Conservation (phyloP, 2,797 vertebrate species). For the Cheirogaleus major region DNA sequence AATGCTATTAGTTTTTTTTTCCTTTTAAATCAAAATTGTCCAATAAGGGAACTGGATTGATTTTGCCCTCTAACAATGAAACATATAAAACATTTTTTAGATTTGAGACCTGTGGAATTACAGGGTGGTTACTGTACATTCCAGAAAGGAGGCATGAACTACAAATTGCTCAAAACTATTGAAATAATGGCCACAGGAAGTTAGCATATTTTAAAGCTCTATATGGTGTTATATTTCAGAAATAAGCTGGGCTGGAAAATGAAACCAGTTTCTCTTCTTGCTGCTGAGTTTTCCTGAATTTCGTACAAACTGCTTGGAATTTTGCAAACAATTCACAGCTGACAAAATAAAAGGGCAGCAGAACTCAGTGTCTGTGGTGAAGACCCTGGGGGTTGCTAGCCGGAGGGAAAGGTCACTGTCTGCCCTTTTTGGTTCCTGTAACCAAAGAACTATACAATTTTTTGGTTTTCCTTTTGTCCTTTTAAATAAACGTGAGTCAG, state of each 20-base stretch:
- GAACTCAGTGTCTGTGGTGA: slow-evolving; percentile 77
- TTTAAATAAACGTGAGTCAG: slow-evolving; percentile 76
- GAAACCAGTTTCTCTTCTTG: slow-evolving; percentile 59
- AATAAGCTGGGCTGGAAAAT: slow-evolving; percentile 70
- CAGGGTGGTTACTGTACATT: slow-evolving; percentile 78
- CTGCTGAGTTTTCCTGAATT: slow-evolving; percentile 79
- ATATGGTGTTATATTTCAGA: slow-evolving; percentile 78
- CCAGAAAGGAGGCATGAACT: slow-evolving; percentile 49
- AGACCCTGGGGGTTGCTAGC: slow-evolving; percentile 75
- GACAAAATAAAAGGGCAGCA: slow-evolving; percentile 78
- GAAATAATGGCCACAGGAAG: slow-evolving; percentile 82
- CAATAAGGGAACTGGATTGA: slow-evolving; percentile 64
- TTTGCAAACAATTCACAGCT: slow-evolving; percentile 81
- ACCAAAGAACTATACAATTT: slow-evolving; percentile 76
- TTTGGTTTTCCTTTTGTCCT: slow-evolving; percentile 63
- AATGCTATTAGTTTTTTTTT: not conserved
- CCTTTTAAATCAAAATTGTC: not conserved
- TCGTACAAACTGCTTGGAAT: slow-evolving; percentile 82
- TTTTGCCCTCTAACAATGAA: slow-evolving; percentile 60
- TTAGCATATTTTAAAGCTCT: slow-evolving; percentile 80
- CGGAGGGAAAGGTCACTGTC: slow-evolving; percentile 71
- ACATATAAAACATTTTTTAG: slow-evolving; percentile 63
- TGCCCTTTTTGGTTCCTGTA: slow-evolving; percentile 71
- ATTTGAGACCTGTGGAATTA: slow-evolving; percentile 78
- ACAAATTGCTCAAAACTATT: slow-evolving; percentile 76